Evolutionary conservation across 2,888 invertebrate genomes (phyloP).

Genomic region (Acleris laterana): DNA sequence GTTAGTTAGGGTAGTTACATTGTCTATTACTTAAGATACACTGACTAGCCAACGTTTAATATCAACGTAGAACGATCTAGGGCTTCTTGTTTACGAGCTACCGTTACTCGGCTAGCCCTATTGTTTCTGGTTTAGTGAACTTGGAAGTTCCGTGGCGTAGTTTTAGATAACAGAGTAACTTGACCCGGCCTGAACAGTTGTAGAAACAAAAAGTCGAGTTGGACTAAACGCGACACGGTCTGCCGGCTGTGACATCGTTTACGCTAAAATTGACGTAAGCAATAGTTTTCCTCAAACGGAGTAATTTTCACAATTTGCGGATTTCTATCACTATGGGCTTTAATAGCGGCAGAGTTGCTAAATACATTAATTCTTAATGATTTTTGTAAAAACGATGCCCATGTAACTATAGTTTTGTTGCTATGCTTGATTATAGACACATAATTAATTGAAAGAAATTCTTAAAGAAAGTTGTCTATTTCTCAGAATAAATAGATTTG

Average conservation of each 20-base stretch:
- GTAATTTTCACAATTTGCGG: background rate
- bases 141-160: slow-evolving; percentile 49
- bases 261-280: slow-evolving; percentile 16
- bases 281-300: slow-evolving; percentile 10
- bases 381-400: too few relatives aligned
- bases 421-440: too few relatives aligned
- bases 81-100: slow-evolving; percentile 41
- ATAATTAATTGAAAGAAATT: too few relatives aligned
- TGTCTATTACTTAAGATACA: too few relatives aligned
- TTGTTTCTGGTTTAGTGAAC: slow-evolving; percentile 66
- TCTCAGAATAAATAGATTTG: too few relatives aligned
- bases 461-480: too few relatives aligned
- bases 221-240: slow-evolving; percentile 65
- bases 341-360: too few relatives aligned
- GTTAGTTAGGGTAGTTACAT: too few relatives aligned
- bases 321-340: background rate
- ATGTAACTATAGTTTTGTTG: too few relatives aligned
- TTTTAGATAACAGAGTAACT: slow-evolving; percentile 49
- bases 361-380: too few relatives aligned
- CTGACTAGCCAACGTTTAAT: background rate
- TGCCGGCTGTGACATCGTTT: slow-evolving; percentile 49
- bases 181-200: slow-evolving; percentile 49
- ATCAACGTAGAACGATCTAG: slow-evolving; percentile 13
- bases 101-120: slow-evolving; percentile 55
- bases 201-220: slow-evolving; percentile 49